Percentiles rank a stretch among this genome's conserved stretches.
Conservation (phyloP, 2,888 invertebrate species). For the Andrena bucephala region DNA sequence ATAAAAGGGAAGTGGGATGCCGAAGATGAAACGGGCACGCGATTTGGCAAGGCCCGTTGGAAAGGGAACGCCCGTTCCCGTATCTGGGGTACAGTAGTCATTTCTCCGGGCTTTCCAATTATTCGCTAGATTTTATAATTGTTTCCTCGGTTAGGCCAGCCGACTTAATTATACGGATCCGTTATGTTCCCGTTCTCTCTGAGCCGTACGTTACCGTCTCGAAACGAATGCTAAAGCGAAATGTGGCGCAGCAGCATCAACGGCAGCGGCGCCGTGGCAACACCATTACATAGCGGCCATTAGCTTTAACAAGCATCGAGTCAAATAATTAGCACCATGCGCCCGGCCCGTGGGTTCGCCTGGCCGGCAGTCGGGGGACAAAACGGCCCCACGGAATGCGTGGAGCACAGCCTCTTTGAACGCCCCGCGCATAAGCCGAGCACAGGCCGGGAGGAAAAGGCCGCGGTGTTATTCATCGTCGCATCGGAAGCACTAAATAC, state of each 20-base stretch:
- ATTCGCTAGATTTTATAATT: slow-evolving; percentile 75
- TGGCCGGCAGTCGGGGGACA: background rate
- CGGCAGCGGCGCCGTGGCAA: slow-evolving; percentile 31
- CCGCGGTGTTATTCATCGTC: slow-evolving; percentile 4
- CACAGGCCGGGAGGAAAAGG: background rate
- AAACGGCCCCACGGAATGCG: slow-evolving; percentile 9
- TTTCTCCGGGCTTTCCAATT: slow-evolving; percentile 68
- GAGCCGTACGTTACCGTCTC: slow-evolving; percentile 40
- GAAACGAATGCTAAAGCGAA: slow-evolving; percentile 54
- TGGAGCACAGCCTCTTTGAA: background rate
- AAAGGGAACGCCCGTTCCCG: slow-evolving; percentile 33
- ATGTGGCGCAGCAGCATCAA: slow-evolving; percentile 50
- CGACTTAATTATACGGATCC: slow-evolving; percentile 76
- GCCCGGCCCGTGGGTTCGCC: slow-evolving; percentile 12
- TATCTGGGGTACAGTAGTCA: slow-evolving; percentile 67
- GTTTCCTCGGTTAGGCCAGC: slow-evolving; percentile 57
- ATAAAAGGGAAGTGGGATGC: background rate
- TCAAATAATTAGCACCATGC: slow-evolving; percentile 69
- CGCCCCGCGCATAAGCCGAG: background rate
- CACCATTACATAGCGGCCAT: slow-evolving; percentile 68
- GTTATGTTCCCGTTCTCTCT: slow-evolving; percentile 73
- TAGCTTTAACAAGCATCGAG: slow-evolving; percentile 72
- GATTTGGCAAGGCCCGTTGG: slow-evolving; percentile 18
- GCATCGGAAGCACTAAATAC: slow-evolving; percentile 30
- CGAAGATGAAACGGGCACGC: slow-evolving; percentile 1